Percentiles rank a stretch among this genome's conserved stretches.
These are phyloP conservation scores for Saguinus midas DNA, from an alignment of 2,113 vertebrate genomes.

Conservation along the genomic window DNA sequence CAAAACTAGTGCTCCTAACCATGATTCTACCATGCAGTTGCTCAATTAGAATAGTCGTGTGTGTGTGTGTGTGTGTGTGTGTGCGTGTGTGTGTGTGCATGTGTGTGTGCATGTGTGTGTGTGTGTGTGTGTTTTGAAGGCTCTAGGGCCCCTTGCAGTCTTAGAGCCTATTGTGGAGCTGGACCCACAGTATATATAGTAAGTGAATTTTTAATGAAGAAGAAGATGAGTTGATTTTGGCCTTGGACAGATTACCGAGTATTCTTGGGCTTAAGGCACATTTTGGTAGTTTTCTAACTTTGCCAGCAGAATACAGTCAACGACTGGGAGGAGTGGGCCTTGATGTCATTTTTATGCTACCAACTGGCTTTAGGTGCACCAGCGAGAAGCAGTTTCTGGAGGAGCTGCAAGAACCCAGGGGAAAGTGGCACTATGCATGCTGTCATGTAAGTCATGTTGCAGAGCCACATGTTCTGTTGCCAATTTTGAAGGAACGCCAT, in stretches of 20 bases:
- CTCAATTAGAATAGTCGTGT: background rate
- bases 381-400: background rate
- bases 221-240: background rate
- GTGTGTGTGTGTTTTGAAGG: background rate
- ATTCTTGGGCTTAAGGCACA: background rate
- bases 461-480: accelerated
- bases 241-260: background rate
- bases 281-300: background rate
- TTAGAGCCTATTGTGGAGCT: background rate
- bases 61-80: no score
- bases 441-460: background rate
- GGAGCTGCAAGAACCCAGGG: background rate
- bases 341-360: background rate
- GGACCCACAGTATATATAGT: background rate
- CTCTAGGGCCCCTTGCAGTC: background rate
- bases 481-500: background rate
- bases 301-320: background rate
- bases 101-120: accelerated
- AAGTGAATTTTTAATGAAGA: background rate
- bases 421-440: accelerated
- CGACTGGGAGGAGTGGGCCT: background rate
- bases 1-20: background rate
- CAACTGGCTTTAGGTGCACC: background rate
- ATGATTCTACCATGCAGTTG: background rate
- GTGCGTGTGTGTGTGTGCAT: no score